Evolutionary conservation across 1,140 invertebrate genomes (phyloP).

Genomic region (Littorina saxatilis): DNA sequence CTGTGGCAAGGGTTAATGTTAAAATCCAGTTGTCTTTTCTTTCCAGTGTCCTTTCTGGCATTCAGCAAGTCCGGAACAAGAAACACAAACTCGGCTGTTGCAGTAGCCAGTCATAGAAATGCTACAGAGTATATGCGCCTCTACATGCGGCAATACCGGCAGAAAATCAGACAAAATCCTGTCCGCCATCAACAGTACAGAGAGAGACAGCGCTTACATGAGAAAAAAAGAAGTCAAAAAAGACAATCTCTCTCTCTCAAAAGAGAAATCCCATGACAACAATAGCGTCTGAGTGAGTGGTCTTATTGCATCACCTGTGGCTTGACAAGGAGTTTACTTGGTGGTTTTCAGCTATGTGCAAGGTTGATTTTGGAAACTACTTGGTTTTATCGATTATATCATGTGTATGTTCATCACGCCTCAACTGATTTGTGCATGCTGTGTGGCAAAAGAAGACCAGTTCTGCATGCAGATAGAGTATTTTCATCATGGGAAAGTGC

Average conservation of each 20-base stretch:
- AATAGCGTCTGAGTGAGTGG: background rate
- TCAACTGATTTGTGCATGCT: too few species aligned
- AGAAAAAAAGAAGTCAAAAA: background rate
- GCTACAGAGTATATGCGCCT: constrained; percentile 3
- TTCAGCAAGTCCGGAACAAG: background rate
- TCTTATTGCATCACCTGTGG: background rate
- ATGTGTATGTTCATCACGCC: too few species aligned
- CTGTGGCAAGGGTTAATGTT: background rate
- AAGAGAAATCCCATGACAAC: too few species aligned
- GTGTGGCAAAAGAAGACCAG: too few species aligned
- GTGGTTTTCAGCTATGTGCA: too few species aligned
- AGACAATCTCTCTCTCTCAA: too few species aligned
- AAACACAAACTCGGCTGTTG: background rate
- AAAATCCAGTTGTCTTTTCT: background rate
- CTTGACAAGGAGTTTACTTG: too few species aligned
- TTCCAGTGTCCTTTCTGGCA: constrained; percentile 5
- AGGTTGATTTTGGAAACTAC: too few species aligned
- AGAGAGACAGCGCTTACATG: constrained; percentile 8
- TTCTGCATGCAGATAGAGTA: too few species aligned
- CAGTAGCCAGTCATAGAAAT: background rate
- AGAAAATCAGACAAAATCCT: constrained; percentile 2
- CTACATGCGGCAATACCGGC: constrained; percentile 7
- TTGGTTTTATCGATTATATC: too few species aligned
- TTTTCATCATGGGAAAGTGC: too few species aligned
- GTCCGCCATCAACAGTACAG: constrained; percentile 6